These are phyloP conservation scores for Cylindroiulus punctatus DNA, from an alignment of 2,888 invertebrate species.

Conservation along the genomic window DNA sequence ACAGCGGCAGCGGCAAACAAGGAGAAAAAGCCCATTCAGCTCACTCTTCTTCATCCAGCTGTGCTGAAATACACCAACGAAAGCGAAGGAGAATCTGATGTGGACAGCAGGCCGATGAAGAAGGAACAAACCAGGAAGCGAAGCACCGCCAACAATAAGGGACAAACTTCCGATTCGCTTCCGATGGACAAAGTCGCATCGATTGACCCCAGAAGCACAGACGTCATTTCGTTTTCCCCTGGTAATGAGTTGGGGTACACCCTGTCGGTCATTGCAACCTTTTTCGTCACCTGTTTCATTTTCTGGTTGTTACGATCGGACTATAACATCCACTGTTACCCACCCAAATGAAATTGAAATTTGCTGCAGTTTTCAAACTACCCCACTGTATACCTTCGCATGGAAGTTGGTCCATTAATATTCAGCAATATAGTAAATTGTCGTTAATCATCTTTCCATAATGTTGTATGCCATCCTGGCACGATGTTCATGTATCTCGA, in stretches of 20 bases:
- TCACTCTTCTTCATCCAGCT: neutral
- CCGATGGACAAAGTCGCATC: neutral
- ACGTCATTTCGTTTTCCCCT: neutral
- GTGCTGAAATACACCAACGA: neutral
- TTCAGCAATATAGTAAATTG: too few relatives aligned
- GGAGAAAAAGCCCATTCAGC: neutral
- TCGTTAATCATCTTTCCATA: too few relatives aligned
- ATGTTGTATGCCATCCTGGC: too few relatives aligned
- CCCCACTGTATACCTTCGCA: too few relatives aligned
- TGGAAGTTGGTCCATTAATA: too few relatives aligned
- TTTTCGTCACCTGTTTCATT: neutral
- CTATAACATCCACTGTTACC: neutral
- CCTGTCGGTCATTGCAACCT: neutral
- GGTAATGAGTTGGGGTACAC: neutral
- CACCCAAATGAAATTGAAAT: neutral
- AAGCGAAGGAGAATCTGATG: constrained; percentile 16
- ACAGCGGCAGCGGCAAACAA: neutral
- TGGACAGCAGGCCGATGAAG: neutral
- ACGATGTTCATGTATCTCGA: too few relatives aligned
- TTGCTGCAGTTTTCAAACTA: too few relatives aligned
- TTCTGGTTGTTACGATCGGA: neutral
- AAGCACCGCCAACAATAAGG: neutral
- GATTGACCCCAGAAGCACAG: neutral
- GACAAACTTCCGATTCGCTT: neutral
- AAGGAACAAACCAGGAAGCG: neutral